phyloP scores from a whole-genome alignment of 1,140 invertebrate species.

The Euwallacea similis region DNA sequence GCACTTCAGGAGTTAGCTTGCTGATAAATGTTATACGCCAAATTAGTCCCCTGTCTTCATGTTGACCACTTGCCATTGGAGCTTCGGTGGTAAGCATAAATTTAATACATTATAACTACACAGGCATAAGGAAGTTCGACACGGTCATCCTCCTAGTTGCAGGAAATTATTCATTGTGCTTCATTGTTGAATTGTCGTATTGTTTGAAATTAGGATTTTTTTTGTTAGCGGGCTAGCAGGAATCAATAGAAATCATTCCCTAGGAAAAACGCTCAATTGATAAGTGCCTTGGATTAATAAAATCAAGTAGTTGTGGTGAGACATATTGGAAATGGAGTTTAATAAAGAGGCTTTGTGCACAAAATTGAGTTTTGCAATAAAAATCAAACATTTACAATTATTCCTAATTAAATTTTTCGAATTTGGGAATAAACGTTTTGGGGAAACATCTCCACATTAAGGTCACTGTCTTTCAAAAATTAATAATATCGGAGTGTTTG shows the following conservation, averaged over 20 bases:
- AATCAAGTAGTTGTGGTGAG: too few relatives aligned
- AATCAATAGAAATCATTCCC: conserved; percentile 1
- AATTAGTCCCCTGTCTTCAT: conserved; percentile 35
- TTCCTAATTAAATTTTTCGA: too few relatives aligned
- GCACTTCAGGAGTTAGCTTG: conserved; percentile 54
- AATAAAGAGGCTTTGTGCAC: too few relatives aligned
- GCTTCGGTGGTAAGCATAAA: background rate
- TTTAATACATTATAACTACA: background rate
- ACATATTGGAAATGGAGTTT: too few relatives aligned
- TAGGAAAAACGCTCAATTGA: conserved; percentile 26
- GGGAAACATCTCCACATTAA: too few relatives aligned
- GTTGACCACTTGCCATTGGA: conserved; percentile 13
- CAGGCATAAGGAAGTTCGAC: background rate
- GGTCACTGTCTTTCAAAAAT: too few relatives aligned
- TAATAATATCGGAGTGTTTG: too few relatives aligned
- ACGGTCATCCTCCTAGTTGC: too few relatives aligned
- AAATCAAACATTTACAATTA: too few relatives aligned
- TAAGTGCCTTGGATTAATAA: conserved; percentile 22
- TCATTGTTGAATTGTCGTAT: background rate
- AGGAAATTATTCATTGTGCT: too few relatives aligned
- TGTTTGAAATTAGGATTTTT: background rate
- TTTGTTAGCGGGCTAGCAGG: background rate
- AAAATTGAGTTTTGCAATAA: too few relatives aligned
- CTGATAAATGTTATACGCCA: conserved; percentile 48
- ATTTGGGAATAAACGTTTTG: too few relatives aligned